These are phyloP conservation scores for Camponotus floridanus DNA, from an alignment of 1,140 invertebrate species.

Conservation along the genomic window DNA sequence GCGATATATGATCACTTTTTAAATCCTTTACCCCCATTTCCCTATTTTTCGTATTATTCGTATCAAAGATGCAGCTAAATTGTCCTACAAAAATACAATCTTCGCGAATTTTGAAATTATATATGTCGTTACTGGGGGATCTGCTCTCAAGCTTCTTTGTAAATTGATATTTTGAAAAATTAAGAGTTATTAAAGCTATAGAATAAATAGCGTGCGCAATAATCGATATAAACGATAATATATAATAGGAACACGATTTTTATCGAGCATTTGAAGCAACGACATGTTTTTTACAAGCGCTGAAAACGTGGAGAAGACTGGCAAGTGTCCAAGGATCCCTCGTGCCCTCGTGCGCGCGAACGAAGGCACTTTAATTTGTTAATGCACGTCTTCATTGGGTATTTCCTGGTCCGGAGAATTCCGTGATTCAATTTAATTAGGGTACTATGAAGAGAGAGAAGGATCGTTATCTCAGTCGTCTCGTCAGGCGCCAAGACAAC, in stretches of 20 bases:
- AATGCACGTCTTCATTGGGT: conserved; percentile 83
- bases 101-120: neutral
- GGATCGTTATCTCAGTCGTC: conserved; percentile 72
- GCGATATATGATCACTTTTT: neutral
- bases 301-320: conserved; percentile 70
- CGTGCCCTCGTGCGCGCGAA: conserved; percentile 70
- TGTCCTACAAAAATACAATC: neutral
- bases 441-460: conserved; percentile 75
- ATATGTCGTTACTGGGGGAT: neutral
- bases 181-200: neutral
- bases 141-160: neutral
- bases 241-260: conserved; percentile 38
- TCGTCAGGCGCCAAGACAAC: conserved; percentile 50
- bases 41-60: neutral
- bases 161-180: conserved; percentile 33
- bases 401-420: conserved; percentile 81
- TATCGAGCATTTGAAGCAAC: conserved; percentile 31
- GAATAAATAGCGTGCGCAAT: conserved; percentile 44
- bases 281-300: conserved; percentile 39
- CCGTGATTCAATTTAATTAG: conserved; percentile 84
- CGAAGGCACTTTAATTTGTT: conserved; percentile 82
- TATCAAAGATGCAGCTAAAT: neutral
- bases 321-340: conserved; percentile 80
- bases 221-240: conserved; percentile 33
- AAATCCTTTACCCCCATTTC: neutral